Percentiles rank a stretch among this genome's conserved stretches.
These are phyloP conservation scores for Argyra leucocephala DNA, from an alignment of 2,888 invertebrate species.

Conservation along the genomic window DNA sequence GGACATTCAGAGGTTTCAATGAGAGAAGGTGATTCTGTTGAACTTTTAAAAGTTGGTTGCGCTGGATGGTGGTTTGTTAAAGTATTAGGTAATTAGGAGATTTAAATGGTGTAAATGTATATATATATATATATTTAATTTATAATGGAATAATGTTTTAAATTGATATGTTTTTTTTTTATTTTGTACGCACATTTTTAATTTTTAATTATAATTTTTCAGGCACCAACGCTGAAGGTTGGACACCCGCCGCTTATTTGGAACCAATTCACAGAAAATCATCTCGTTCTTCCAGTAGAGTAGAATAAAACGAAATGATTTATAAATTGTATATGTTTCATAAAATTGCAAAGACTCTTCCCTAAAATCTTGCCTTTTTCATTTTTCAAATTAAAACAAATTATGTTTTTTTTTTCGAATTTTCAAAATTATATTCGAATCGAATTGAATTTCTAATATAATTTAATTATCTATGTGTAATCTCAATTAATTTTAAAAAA, in stretches of 20 bases:
- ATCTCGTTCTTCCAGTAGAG: constrained; percentile 56
- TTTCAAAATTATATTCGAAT: background rate
- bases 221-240: constrained; percentile 69
- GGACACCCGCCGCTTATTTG: constrained; percentile 90
- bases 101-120: too few species aligned
- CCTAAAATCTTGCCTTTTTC: background rate
- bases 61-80: constrained; percentile 96
- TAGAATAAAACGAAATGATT: background rate
- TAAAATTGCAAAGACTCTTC: background rate
- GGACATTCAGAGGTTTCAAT: constrained; percentile 84
- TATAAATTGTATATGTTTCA: background rate
- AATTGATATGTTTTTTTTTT: too few species aligned
- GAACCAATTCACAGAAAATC: constrained; percentile 68
- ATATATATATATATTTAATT: constrained; percentile 1
- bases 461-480: too few species aligned
- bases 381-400: background rate
- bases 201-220: constrained; percentile 24
- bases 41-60: constrained; percentile 83
- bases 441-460: too few species aligned
- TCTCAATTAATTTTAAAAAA: too few species aligned
- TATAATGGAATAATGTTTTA: constrained; percentile 6
- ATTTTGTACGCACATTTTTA: background rate
- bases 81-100: constrained; percentile 57
- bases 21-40: constrained; percentile 81
- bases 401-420: too few species aligned